These are phyloP conservation scores for Micrastur ruficollis DNA, from an alignment of 2,797 vertebrate genomes.

Conservation along the genomic window DNA sequence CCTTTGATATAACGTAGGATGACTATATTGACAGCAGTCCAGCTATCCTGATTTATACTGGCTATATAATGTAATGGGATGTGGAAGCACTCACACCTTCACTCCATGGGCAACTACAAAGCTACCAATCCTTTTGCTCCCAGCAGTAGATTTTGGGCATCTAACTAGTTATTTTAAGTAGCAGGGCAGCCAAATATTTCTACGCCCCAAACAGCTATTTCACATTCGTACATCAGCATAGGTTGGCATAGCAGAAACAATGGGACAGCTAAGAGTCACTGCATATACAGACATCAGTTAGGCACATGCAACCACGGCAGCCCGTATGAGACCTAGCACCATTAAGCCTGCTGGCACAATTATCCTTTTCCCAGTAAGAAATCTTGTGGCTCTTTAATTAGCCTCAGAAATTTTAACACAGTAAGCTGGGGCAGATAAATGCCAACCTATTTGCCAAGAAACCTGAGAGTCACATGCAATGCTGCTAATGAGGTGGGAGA, in stretches of 20 bases:
- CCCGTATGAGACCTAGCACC: not conserved
- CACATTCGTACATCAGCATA: not conserved
- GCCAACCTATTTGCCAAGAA: not conserved
- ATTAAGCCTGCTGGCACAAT: not conserved
- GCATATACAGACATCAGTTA: not conserved
- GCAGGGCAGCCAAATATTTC: not conserved
- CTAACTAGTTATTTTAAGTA: not conserved
- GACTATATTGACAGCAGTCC: not conserved
- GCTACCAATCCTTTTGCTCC: not conserved
- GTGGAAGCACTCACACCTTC: not conserved
- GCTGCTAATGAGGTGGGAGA: not conserved
- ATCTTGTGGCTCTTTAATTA: not conserved
- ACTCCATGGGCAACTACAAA: not conserved
- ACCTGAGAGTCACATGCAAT: not conserved
- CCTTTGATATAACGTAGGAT: not conserved
- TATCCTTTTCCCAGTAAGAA: not conserved
- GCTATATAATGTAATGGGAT: not conserved
- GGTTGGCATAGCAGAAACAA: not conserved
- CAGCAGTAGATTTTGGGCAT: not conserved
- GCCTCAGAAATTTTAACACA: not conserved
- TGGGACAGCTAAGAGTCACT: not conserved
- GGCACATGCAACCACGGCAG: not conserved
- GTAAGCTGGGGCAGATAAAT: not conserved
- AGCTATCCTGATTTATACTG: not conserved
- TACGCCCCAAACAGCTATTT: not conserved